Evolutionary conservation across 1,140 invertebrate genomes (phyloP).

Genomic region (Drosophila mauritiana): DNA sequence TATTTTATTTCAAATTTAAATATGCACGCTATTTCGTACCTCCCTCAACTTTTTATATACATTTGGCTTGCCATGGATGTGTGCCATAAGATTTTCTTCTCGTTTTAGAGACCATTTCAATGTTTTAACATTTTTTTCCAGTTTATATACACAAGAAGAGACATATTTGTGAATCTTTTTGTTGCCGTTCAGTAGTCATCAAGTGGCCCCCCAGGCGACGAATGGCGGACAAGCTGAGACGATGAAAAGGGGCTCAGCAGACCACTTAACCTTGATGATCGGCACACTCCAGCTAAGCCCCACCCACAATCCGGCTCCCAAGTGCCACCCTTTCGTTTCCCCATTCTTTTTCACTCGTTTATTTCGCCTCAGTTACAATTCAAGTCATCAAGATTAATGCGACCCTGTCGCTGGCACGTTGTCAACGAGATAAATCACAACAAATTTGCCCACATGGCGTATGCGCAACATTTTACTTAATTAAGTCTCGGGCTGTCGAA

Average conservation of each 20-base stretch:
- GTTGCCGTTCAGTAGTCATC: conserved; percentile 42
- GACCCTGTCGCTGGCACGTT: conserved; percentile 38
- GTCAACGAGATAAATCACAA: conserved; percentile 64
- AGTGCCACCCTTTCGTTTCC: not conserved
- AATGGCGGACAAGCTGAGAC: conserved; percentile 46
- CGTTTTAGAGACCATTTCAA: not conserved
- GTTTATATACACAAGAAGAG: conserved; percentile 1
- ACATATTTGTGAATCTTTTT: conserved; percentile 25
- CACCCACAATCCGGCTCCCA: conserved; percentile 18
- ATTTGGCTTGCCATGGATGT: no score
- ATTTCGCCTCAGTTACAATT: conserved; percentile 26
- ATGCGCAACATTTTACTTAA: conserved; percentile 57
- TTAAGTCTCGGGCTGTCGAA: conserved; percentile 31
- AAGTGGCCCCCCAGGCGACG: conserved; percentile 38
- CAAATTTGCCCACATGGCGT: conserved; percentile 62
- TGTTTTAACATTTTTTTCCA: not conserved
- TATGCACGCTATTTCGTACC: no score
- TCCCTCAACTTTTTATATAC: no score
- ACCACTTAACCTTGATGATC: conserved; percentile 74
- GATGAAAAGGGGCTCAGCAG: conserved; percentile 39
- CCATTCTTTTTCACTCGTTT: conserved; percentile 13
- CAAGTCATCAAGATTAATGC: conserved; percentile 53
- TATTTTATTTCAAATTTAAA: no score
- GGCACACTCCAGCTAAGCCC: conserved; percentile 33
- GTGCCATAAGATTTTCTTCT: not conserved